Conservation (phyloP, 2,113 vertebrate genomes). For the Phyllostomus hastatus region DNA sequence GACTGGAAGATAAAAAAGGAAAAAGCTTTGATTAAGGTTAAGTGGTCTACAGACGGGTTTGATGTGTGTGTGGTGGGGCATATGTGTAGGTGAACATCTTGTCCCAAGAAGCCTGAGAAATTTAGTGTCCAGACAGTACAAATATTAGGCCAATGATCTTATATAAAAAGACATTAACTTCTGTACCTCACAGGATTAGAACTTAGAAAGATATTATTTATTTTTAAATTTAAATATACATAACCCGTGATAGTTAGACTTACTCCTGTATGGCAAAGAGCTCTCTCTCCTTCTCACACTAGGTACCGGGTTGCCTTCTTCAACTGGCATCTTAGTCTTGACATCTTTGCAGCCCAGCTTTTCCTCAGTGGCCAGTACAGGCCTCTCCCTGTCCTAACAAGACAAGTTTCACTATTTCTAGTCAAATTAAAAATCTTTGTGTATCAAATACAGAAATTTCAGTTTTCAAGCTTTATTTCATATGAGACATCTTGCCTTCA, state of each 20-base stretch:
- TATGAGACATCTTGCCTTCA: background rate
- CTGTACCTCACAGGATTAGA: background rate
- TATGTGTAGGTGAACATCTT: background rate
- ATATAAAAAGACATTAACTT: background rate
- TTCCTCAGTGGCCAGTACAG: background rate
- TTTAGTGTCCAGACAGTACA: background rate
- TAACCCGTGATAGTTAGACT: background rate
- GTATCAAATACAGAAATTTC: background rate
- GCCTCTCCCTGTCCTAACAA: background rate
- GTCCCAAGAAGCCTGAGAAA: background rate
- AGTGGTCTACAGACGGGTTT: background rate
- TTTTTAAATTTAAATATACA: background rate
- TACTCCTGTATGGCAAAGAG: background rate
- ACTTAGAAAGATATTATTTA: background rate
- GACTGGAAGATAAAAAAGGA: background rate
- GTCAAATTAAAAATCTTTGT: background rate
- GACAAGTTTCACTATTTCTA: background rate
- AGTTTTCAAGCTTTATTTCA: background rate
- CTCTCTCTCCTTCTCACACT: background rate
- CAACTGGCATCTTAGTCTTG: background rate
- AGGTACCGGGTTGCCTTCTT: background rate
- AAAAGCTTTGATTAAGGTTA: background rate
- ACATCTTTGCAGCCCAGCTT: background rate
- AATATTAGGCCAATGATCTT: background rate
- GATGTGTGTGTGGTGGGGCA: rapidly evolving